phyloP scores from a whole-genome alignment of 2,113 vertebrate species.

The Egretta garzetta region DNA sequence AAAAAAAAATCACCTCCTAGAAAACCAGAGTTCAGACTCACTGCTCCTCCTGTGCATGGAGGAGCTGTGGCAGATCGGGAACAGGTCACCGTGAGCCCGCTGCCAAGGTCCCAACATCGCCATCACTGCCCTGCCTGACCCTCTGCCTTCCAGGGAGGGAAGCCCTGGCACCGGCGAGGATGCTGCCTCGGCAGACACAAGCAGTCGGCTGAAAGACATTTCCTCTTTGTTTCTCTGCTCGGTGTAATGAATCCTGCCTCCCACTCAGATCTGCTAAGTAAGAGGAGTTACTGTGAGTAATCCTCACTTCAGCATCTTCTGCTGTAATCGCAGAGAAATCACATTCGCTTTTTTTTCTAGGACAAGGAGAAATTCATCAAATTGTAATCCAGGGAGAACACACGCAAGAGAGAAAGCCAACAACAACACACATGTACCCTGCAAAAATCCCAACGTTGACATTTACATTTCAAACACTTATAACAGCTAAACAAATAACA shows the following conservation, averaged over 20 bases:
- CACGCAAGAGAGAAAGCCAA: background rate
- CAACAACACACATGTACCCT: background rate
- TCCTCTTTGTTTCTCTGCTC: slow-evolving; percentile 46
- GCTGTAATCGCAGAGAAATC: slow-evolving; percentile 25
- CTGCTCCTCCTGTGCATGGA: background rate
- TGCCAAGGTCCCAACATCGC: background rate
- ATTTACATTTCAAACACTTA: slow-evolving; percentile 78
- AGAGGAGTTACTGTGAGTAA: slow-evolving; percentile 55
- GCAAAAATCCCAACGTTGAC: slow-evolving; percentile 63
- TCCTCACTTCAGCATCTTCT: slow-evolving; percentile 15
- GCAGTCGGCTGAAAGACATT: slow-evolving; percentile 22
- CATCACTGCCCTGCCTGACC: background rate
- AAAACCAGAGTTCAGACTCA: background rate
- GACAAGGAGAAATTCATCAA: slow-evolving; percentile 57
- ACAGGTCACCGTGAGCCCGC: background rate
- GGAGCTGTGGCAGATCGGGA: background rate
- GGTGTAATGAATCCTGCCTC: slow-evolving; percentile 69
- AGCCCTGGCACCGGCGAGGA: background rate
- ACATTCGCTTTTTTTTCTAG: slow-evolving; percentile 35
- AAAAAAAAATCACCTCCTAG: background rate
- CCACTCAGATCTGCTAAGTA: slow-evolving; percentile 53
- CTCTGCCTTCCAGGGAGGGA: background rate
- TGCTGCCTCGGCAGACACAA: background rate
- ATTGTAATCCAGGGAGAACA: slow-evolving; percentile 52
- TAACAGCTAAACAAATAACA: slow-evolving; percentile 76